Evolutionary conservation across 2,888 invertebrate genomes (phyloP), one percentile per base, ranked within the genome.

Genomic region (Diaprepes abbreviatus): DNA sequence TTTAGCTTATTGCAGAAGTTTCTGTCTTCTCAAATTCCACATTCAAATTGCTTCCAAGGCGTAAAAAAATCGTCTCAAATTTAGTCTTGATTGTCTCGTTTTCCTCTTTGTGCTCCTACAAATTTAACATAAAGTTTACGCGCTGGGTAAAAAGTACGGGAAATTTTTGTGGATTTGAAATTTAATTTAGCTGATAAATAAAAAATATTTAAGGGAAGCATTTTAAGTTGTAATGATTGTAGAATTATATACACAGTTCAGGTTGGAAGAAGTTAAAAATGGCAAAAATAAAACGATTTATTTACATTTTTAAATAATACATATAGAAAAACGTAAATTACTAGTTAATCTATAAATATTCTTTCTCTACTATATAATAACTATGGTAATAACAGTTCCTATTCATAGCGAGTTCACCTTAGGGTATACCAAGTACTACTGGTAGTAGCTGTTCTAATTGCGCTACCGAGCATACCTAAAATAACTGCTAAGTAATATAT

Each of bases 61-160:
- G 43, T 19, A 43, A 21, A 43, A 43, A 43, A 43, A 43, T 43
- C 43, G 43, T 17, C 43, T n/a, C 10, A 43, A 43, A 43, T 43
- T 43, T 21, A 21, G 43, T 43, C 43, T 43, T 43, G 43, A 43
- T 43, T 43, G 43, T 43, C 43, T 21, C 43, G 19, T 43, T 43
- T 21, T 43, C 43, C 14, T 14, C 43, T 43, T 43, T 43, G 43
- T 43, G 43, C 43, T 43, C 9, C 43, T 19, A n/a, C 17, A 43
- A 43, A 43, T 43, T 43, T 43, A 21, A 21, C 43, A 21, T 43
- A 43, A 43, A 43, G 19, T 43, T 43, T 43, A 21, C n/a, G 21
- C 43, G 2, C 14, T 6, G 16, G 4, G 40, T 43, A 21, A 21
- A 40, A 43, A 43, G 43, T 43, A 43, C 21, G 43, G 17, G 19